phyloP scores from a whole-genome alignment of 2,797 vertebrate genomes.

The Acanthurus lineatus region DNA sequence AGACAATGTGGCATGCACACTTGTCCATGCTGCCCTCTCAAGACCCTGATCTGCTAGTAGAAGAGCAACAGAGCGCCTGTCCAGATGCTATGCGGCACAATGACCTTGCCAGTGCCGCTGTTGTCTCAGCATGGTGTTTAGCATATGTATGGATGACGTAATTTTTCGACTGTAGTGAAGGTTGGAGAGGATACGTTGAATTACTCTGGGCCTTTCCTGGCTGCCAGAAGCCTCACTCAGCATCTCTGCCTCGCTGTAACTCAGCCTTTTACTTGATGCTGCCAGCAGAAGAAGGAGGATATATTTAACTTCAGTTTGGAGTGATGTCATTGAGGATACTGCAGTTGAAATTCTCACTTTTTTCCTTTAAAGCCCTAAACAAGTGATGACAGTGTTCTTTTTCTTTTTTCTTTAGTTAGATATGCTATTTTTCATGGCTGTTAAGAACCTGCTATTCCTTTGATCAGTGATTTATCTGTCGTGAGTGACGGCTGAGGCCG shows the following conservation, averaged over 20 bases:
- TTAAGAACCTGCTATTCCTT: slow-evolving; percentile 43
- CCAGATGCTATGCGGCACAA: slow-evolving; percentile 86
- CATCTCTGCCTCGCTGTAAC: slow-evolving; percentile 79
- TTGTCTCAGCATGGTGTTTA: slow-evolving; percentile 82
- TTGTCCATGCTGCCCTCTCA: slow-evolving; percentile 52
- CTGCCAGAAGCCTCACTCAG: slow-evolving; percentile 83
- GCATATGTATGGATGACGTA: slow-evolving; percentile 86
- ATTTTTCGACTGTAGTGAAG: slow-evolving; percentile 77
- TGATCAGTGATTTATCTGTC: slow-evolving; percentile 59
- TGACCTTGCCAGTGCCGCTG: slow-evolving; percentile 84
- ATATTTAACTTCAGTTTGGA: slow-evolving; percentile 75
- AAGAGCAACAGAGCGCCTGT: slow-evolving; percentile 64
- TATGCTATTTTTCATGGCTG: slow-evolving; percentile 21
- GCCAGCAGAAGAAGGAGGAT: slow-evolving; percentile 77
- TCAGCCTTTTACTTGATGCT: slow-evolving; percentile 77
- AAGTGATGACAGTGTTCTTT: slow-evolving; percentile 45
- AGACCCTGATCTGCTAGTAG: slow-evolving; percentile 66
- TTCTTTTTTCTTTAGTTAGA: slow-evolving; percentile 45
- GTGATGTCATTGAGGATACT: slow-evolving; percentile 77
- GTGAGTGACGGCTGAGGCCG: slow-evolving; percentile 37
- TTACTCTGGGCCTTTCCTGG: slow-evolving; percentile 76
- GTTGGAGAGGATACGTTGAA: slow-evolving; percentile 83
- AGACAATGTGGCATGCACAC: slow-evolving; percentile 34
- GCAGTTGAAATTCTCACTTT: slow-evolving; percentile 56
- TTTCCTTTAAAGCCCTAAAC: slow-evolving; percentile 48